Base-by-base conservation (phyloP, 1,140 invertebrate genomes). In the Heliothis virescens region DNA sequence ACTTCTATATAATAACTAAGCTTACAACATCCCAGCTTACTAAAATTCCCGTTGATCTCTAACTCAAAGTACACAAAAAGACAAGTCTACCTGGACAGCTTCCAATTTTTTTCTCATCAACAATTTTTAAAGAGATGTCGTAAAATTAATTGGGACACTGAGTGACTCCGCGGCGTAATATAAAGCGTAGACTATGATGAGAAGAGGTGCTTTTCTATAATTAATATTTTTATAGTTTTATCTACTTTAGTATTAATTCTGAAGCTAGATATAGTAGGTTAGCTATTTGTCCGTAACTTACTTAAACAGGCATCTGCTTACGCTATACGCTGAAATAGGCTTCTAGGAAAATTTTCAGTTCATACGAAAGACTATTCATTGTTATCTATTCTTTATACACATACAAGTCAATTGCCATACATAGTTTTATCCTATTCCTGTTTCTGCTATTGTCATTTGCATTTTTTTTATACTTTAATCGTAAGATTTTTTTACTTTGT, bases 41-140 rank as follows among this genome's bases (percentile, higher is more conserved):
- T 16, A 47, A 18, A 34, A 15, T 34, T 57, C 12, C 16, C 15
- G 18, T 47, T 10, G 12, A 9, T 3, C 69, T 48, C 29, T 11
- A 3, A n/a, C 3, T 50, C 21, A 78, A 63, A 63, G 75, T 16
- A 77, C 75, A 60, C 75, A 55, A 77, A 55, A 60, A 53, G 18
- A 2, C 16, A 4, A 2, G 75, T 47, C 52, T 47, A 82, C 77
- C 82, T 84, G 82, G 77, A 84, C 63, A 72, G 16, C 73, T 52
- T 82, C 77, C 76, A 84, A 82, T 84, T 84, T 84, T 41, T 5
- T 82, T 84, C 80, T 82, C 82, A 82, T 82, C 73, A 77, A 83
- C 82, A 82, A 69, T 80, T 81, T 84, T 82, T 67, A 82, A 79
- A 74, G 65, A 81, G 67, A 80, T 79, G 63, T 57, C 47, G 57